Percentiles rank a stretch among this genome's conserved stretches.
phyloP scores from a whole-genome alignment of 2,113 vertebrate species.

The Cyanocitta stelleri region DNA sequence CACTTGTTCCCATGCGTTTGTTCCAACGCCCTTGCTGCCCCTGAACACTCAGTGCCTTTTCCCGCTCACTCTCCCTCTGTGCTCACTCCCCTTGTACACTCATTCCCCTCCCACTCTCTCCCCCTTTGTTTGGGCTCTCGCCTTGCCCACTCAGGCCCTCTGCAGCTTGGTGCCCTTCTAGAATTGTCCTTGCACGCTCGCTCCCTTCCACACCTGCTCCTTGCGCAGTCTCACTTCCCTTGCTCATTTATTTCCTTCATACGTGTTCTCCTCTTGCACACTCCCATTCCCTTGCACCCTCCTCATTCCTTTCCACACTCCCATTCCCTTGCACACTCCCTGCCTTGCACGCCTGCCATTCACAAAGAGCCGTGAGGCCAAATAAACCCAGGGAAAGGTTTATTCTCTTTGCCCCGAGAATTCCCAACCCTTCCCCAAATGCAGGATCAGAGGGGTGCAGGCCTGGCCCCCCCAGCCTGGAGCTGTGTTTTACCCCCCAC shows the following conservation, averaged over 20 bases:
- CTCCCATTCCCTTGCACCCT: no score
- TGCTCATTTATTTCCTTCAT: not conserved
- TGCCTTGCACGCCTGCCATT: rapidly evolving
- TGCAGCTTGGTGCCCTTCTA: not conserved
- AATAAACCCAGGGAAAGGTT: not conserved
- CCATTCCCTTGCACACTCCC: not conserved
- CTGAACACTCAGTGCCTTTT: not conserved
- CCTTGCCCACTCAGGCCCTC: not conserved
- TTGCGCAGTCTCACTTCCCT: not conserved
- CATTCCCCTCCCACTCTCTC: not conserved
- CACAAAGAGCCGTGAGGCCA: rapidly evolving
- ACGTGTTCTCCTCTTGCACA: rapidly evolving
- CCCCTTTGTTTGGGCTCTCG: not conserved
- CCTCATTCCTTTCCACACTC: not conserved
- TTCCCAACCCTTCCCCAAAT: rapidly evolving
- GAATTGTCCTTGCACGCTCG: not conserved
- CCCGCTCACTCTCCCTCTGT: rapidly evolving
- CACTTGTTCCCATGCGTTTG: not conserved
- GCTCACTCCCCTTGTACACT: not conserved
- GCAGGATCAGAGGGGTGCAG: rapidly evolving
- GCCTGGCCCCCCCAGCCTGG: not conserved
- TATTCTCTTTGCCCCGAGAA: no score
- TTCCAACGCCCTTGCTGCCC: not conserved
- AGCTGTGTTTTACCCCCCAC: rapidly evolving
- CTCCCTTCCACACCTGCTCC: not conserved